Evolutionary conservation across 2,797 vertebrate species (phyloP), one percentile per base, ranked within the genome.

Genomic region (Petrocephalus sullivani): DNA sequence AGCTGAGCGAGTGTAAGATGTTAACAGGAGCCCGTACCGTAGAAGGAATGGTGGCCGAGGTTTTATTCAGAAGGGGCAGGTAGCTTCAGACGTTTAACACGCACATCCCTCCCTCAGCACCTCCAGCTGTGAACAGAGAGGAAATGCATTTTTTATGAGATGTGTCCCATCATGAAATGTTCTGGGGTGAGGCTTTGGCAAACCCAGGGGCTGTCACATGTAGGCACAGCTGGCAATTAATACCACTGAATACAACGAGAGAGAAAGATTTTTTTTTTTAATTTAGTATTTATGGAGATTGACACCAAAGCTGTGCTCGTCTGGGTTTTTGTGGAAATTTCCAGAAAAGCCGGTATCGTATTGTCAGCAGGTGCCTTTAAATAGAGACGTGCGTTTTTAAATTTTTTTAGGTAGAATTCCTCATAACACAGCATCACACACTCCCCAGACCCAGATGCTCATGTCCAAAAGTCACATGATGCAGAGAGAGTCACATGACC

Each of bases 1-100:
- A 90, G 37, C 71, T 16, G 71, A 78, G 7, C 4, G 37, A 78
- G 37, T 46, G 37, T 19, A 8, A 95, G 94, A 78, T 78, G 94
- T 91, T 61, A 87, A 87, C 89, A 91, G 89, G 92, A 91, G 94
- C 93, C 33, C 7, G 37, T 37, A 37, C 33, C 12, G 64, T 21
- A 14, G 81, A 16, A 21, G n/a, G 19, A 8, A 83, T 4, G 53
- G 21, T 2, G 71, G 71, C 37, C 33, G 19, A 78, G 37, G 37
- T 78, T 78, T 41, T 46, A 46, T 78, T 78, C 71, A 78, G 37
- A 0, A 41, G 71, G 71, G 33, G 37, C 16, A 3, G 16, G 41
- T 7, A 16, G 71, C 33, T 46, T 41, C 71, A 78, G 71, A 78
- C 71, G 71, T 78, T 78, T 46, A 78, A 46, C 71, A 78, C 71